Evolutionary conservation across 2,113 vertebrate species (phyloP), one percentile per base, ranked within the genome.

Genomic region (Pleuronectes platessa): DNA sequence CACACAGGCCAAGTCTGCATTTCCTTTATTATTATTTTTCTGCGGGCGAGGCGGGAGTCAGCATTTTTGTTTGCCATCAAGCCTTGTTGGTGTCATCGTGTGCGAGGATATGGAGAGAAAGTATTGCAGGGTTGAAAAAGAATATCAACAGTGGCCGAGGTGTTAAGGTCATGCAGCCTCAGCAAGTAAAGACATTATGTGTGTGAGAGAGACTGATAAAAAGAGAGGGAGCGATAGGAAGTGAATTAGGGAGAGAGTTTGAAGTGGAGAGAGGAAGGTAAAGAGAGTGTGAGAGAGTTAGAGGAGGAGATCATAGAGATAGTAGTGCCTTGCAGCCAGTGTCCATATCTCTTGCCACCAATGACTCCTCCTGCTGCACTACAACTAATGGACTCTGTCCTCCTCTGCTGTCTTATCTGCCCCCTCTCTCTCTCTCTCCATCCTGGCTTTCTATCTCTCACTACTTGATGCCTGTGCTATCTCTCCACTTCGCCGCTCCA

Each of bases 111-210:
- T 68, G 63, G 81, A 67, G 74, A 84, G 83, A 79, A 68, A 84
- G 40, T 71, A 75, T 75, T 69, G 64, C 45, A 37, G 42, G 45
- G 53, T 11, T 35, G 13, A 14, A 27, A 21, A 17, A 12, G 5
- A 11, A 66, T 51, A 75, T 76, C 64, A 78, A 82, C 73, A 89
- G 62, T 71, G n/a, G 31, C 68, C 62, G 82, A 86, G 76, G 73
- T 74, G 83, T 82, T 88, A 68, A 87, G 83, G 87, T 89, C 89
- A 78, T 88, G 89, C 86, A 88, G 75, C 59, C 83, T 90, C 85
- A 91, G 86, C 88, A 85, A 90, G 87, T 90, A 90, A 88, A 90
- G 85, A 86, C 79, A 76, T 85, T 85, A 81, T 82, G 79, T 78
- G 74, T 24, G 61, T 45, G 86, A 80, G 69, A 82, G 76, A 79